Percentiles rank a stretch among this genome's conserved stretches.
Evolutionary conservation across 2,797 vertebrate genomes (phyloP).

Genomic region (Anabacerthia variegaticeps): DNA sequence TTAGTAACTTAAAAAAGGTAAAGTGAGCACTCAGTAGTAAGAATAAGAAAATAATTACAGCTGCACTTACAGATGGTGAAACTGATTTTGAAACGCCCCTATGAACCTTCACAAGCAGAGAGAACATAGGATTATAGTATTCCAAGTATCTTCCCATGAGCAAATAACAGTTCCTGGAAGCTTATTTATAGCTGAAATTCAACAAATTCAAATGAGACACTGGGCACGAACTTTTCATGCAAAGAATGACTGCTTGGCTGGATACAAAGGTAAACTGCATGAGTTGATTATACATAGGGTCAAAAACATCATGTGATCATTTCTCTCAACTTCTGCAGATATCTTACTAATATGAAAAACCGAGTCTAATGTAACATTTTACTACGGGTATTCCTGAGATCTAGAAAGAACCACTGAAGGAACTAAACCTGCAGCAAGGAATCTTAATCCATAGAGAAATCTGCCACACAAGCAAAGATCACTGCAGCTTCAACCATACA

Average conservation of each 20-base stretch:
- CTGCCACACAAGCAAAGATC: not conserved
- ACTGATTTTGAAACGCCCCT: not conserved
- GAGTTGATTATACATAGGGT: not conserved
- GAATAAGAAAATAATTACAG: not conserved
- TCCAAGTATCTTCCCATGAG: not conserved
- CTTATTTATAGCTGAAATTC: not conserved
- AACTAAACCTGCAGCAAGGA: not conserved
- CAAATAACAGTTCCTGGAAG: not conserved
- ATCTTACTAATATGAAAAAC: not conserved
- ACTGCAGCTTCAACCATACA: not conserved
- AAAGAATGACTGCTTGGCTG: not conserved
- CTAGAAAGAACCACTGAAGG: not conserved
- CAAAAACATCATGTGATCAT: not conserved
- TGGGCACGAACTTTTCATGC: not conserved
- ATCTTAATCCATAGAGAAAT: not conserved
- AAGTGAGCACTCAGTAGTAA: not conserved
- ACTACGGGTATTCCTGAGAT: not conserved
- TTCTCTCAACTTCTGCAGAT: not conserved
- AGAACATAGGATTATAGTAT: not conserved
- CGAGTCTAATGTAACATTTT: not conserved
- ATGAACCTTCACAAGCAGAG: not conserved
- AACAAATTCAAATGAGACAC: not conserved
- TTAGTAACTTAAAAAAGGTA: not conserved
- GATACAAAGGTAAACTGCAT: not conserved
- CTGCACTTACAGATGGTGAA: not conserved